Conservation (phyloP, 2,113 vertebrate species). For the Odocoileus virginianus region DNA sequence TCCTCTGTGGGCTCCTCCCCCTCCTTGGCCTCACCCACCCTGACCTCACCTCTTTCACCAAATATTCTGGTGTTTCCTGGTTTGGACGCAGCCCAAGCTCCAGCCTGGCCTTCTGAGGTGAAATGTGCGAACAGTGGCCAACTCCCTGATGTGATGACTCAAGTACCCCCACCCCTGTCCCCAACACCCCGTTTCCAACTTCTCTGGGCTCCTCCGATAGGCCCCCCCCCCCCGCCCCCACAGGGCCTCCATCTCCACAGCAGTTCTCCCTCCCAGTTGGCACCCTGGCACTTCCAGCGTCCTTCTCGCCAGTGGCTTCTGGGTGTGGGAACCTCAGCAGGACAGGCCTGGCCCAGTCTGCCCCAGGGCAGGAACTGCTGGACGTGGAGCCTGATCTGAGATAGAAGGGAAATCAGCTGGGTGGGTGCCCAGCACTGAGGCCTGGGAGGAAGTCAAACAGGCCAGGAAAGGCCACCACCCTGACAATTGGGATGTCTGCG, state of each 20-base stretch:
- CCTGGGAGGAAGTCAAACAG: neutral
- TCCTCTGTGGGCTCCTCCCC: neutral
- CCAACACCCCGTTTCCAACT: neutral
- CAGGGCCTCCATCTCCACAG: neutral
- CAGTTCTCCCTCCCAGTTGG: neutral
- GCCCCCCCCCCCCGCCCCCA: neutral
- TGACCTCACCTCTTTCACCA: neutral
- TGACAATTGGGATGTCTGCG: neutral
- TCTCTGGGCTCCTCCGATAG: neutral
- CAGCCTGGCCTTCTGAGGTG: slow-evolving; percentile 85
- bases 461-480: neutral
- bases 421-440: neutral
- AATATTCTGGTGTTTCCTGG: slow-evolving; percentile 65
- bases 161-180: neutral
- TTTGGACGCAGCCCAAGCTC: slow-evolving; percentile 81
- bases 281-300: neutral
- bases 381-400: neutral
- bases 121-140: slow-evolving; percentile 60
- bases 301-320: neutral
- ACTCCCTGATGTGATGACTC: neutral
- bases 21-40: neutral
- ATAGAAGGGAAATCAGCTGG: neutral
- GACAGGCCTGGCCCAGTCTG: neutral
- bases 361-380: neutral
- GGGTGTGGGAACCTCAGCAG: neutral